Conservation (phyloP, 2,888 invertebrate species). For the Hoplodrina ambigua region DNA sequence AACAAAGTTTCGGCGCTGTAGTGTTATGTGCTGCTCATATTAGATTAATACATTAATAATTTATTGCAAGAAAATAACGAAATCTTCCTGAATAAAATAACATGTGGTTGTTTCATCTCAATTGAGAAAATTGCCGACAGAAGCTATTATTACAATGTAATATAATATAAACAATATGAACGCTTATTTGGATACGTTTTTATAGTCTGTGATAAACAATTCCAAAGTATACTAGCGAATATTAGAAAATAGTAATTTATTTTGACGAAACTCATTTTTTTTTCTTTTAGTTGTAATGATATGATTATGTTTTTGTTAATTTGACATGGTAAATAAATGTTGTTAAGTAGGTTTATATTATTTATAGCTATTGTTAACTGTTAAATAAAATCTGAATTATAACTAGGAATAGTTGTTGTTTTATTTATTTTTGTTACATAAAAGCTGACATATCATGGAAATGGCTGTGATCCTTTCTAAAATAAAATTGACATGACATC, state of each 20-base stretch:
- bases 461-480: too few species aligned
- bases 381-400: conserved; percentile 53
- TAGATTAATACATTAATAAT: not conserved
- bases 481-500: too few species aligned
- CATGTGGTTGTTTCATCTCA: too few species aligned
- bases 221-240: conserved; percentile 41
- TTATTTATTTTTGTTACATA: conserved; percentile 3
- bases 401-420: conserved; percentile 2
- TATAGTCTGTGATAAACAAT: conserved; percentile 60
- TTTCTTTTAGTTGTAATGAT: conserved; percentile 21
- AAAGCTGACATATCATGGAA: too few species aligned
- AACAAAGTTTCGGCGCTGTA: too few species aligned
- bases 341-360: conserved; percentile 36
- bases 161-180: not conserved
- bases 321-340: conserved; percentile 21
- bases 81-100: too few species aligned
- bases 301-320: conserved; percentile 20
- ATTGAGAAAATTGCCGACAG: not conserved
- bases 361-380: conserved; percentile 44
- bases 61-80: too few species aligned
- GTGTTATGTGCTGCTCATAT: not conserved
- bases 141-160: not conserved
- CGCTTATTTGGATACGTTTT: conserved; percentile 30
- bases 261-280: conserved; percentile 12
- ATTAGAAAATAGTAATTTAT: conserved; percentile 9